These are phyloP conservation scores for Liparis tanakae DNA, from an alignment of 2,797 vertebrate species.

Conservation along the genomic window DNA sequence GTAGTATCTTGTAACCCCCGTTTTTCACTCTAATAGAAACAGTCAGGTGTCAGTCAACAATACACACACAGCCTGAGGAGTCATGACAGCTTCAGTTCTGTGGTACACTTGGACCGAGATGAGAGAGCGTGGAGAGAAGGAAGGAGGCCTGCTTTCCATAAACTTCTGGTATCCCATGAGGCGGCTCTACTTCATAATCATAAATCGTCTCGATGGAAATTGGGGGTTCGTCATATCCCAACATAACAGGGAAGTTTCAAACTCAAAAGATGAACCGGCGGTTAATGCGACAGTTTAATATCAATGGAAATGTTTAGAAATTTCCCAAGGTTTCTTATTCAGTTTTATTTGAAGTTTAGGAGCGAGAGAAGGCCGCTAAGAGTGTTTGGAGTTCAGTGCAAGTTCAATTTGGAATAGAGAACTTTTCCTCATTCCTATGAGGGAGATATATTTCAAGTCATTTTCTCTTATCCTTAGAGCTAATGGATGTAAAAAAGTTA, in stretches of 20 bases:
- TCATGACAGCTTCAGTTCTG: slow-evolving; percentile 54
- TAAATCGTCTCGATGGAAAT: slow-evolving; percentile 79
- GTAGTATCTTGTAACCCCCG: slow-evolving; percentile 28
- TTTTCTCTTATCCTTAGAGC: slow-evolving; percentile 16
- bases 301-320: slow-evolving; percentile 52
- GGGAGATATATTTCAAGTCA: neutral
- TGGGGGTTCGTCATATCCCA: slow-evolving; percentile 65
- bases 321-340: slow-evolving; percentile 54
- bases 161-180: slow-evolving; percentile 75
- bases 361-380: slow-evolving; percentile 26
- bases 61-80: slow-evolving; percentile 64
- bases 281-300: slow-evolving; percentile 63
- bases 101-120: slow-evolving; percentile 72
- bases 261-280: slow-evolving; percentile 64
- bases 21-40: slow-evolving; percentile 54
- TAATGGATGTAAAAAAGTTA: slow-evolving; percentile 16
- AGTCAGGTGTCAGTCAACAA: slow-evolving; percentile 77
- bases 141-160: slow-evolving; percentile 81
- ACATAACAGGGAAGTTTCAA: slow-evolving; percentile 64
- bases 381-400: slow-evolving; percentile 30
- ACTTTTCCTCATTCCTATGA: slow-evolving; percentile 4
- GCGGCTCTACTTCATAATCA: slow-evolving; percentile 78
- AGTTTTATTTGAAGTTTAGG: slow-evolving; percentile 51
- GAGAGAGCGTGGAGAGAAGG: slow-evolving; percentile 63
- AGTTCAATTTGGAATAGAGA: slow-evolving; percentile 36